Percentiles rank a stretch among this genome's conserved stretches.
These are phyloP conservation scores for Bunonema sp. DNA, from an alignment of 2,888 invertebrate genomes.

Conservation along the genomic window DNA sequence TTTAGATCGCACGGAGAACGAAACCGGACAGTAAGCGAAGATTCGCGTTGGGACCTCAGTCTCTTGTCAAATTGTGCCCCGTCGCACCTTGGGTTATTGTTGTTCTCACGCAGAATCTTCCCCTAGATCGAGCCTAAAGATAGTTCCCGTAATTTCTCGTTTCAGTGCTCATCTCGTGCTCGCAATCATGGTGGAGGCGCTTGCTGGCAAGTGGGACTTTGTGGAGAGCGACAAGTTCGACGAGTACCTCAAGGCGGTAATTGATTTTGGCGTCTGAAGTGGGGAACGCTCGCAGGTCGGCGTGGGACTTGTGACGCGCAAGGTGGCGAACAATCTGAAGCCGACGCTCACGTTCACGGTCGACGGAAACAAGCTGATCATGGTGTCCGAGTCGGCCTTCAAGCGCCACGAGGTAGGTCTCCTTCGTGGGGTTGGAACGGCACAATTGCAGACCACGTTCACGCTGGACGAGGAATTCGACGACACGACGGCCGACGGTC, in stretches of 20 bases:
- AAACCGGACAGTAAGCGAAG: too few relatives aligned
- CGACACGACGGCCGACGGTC: constrained; percentile 38
- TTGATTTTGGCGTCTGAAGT: too few relatives aligned
- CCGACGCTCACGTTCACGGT: constrained; percentile 27
- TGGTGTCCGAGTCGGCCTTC: constrained; percentile 36
- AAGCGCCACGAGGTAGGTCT: constrained; percentile 36
- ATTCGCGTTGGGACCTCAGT: too few relatives aligned
- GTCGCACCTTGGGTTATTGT: too few relatives aligned
- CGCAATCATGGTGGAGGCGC: constrained; percentile 6
- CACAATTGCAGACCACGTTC: constrained; percentile 27
- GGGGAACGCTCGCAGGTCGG: constrained; percentile 9
- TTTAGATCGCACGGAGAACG: too few relatives aligned
- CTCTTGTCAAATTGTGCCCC: too few relatives aligned
- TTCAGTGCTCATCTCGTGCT: too few relatives aligned
- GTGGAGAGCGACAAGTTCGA: constrained; percentile 36
- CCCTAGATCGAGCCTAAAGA: too few relatives aligned
- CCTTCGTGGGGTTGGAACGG: too few relatives aligned
- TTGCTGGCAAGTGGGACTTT: constrained; percentile 41
- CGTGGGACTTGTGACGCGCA: constrained; percentile 33
- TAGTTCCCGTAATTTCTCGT: too few relatives aligned
- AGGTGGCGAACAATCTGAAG: constrained; percentile 30
- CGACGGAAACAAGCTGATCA: constrained; percentile 29
- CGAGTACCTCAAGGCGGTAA: constrained; percentile 31
- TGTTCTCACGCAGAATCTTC: too few relatives aligned
- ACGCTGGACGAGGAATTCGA: constrained; percentile 27